Evolutionary conservation across 2,797 vertebrate species (phyloP).

Genomic region (Argya squamiceps): DNA sequence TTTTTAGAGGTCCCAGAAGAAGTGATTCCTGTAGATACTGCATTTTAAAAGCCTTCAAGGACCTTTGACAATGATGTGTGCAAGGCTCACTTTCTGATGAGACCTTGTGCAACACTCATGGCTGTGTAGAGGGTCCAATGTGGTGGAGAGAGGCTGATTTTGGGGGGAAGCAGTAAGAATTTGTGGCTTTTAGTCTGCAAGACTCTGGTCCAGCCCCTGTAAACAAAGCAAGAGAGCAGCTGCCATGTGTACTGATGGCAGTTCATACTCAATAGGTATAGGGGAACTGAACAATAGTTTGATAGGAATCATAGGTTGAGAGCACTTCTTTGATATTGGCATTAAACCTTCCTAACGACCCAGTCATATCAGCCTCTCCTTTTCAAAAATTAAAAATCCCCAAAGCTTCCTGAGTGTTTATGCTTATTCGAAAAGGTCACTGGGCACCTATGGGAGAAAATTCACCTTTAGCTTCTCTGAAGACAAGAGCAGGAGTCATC

Average conservation of each 20-base stretch:
- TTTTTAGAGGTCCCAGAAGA: neutral
- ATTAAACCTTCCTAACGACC: neutral
- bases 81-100: neutral
- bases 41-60: neutral
- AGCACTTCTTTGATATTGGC: neutral
- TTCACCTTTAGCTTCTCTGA: neutral
- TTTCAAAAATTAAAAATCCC: neutral
- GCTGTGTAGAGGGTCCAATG: neutral
- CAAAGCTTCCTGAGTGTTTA: neutral
- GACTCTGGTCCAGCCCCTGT: neutral
- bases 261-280: neutral
- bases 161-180: neutral
- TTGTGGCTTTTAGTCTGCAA: neutral
- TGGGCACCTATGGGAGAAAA: neutral
- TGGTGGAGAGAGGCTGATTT: neutral
- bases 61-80: neutral
- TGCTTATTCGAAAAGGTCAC: neutral
- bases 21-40: neutral
- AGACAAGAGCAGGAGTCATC: neutral
- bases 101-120: neutral
- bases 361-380: neutral
- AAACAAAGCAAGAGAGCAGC: neutral
- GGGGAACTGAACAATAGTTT: neutral
- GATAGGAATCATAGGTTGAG: neutral
- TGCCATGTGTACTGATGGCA: neutral